These are phyloP conservation scores for Parapsyche elsis DNA, from an alignment of 1,140 invertebrate species.

Conservation along the genomic window DNA sequence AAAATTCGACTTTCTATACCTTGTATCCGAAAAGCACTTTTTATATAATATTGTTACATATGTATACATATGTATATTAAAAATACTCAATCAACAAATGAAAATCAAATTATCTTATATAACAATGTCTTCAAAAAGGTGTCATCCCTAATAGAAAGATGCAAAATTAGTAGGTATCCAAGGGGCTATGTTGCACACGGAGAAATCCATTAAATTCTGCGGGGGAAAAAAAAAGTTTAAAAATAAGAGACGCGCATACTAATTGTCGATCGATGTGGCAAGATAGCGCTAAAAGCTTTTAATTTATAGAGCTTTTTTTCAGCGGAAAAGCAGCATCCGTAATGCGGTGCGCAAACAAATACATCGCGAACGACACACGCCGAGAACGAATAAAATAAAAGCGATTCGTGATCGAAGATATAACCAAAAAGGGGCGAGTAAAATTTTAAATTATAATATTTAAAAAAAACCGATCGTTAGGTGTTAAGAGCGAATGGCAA, in stretches of 20 bases:
- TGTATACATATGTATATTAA: no score
- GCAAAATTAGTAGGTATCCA: no score
- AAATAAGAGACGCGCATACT: constrained; percentile 32
- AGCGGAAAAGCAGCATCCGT: not conserved
- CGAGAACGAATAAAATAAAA: not conserved
- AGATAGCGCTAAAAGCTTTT: constrained; percentile 44
- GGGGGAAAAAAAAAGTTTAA: not conserved
- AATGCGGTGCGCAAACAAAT: constrained; percentile 1
- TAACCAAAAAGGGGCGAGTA: not conserved
- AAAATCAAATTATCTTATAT: no score
- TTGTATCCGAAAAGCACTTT: not conserved
- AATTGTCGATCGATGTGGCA: constrained; percentile 30
- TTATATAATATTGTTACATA: no score
- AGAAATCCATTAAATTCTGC: constrained; percentile 4
- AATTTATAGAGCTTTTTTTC: constrained; percentile 27
- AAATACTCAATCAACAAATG: no score
- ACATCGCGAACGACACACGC: constrained; percentile 8
- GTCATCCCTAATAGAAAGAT: no score
- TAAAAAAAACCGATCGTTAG: not conserved
- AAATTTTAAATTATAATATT: no score
- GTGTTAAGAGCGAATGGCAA: not conserved
- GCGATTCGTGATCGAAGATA: not conserved
- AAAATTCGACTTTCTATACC: constrained; percentile 25
- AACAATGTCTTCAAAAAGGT: no score
- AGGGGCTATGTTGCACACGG: no score